These are phyloP conservation scores for Macrosteles quadrilineatus DNA, from an alignment of 1,140 invertebrate species.

Conservation along the genomic window DNA sequence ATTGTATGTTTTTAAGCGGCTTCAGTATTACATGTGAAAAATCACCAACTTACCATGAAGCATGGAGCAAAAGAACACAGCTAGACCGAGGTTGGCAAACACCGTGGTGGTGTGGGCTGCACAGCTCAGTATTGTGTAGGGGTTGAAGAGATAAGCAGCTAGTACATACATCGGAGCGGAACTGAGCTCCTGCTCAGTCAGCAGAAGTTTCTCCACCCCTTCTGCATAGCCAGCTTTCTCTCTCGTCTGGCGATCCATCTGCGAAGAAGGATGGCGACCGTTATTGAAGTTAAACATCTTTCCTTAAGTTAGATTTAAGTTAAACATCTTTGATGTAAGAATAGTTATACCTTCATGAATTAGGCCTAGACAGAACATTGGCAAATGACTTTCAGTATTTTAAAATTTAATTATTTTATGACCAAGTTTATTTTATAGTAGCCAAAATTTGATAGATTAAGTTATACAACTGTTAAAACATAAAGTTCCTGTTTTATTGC, in stretches of 20 bases:
- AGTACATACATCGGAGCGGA: slow-evolving; percentile 66
- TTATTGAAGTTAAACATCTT: not conserved
- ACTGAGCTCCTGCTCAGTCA: slow-evolving; percentile 57
- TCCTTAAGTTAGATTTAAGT: too few relatives aligned
- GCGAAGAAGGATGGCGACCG: slow-evolving; percentile 33
- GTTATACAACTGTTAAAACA: too few relatives aligned
- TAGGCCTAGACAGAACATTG: too few relatives aligned
- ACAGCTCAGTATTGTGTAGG: slow-evolving; percentile 87
- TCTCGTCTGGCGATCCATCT: slow-evolving; percentile 43
- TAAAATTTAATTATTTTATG: too few relatives aligned
- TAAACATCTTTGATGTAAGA: too few relatives aligned
- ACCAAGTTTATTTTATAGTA: too few relatives aligned
- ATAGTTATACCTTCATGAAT: too few relatives aligned
- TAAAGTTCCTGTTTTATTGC: too few relatives aligned
- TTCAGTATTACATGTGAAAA: too few relatives aligned
- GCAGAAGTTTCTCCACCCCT: slow-evolving; percentile 60
- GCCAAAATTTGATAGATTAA: too few relatives aligned
- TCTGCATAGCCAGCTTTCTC: slow-evolving; percentile 53
- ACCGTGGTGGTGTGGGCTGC: slow-evolving; percentile 89
- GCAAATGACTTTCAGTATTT: too few relatives aligned
- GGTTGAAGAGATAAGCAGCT: slow-evolving; percentile 89
- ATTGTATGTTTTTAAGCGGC: too few relatives aligned
- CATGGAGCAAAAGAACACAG: slow-evolving; percentile 68
- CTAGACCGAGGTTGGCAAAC: slow-evolving; percentile 81
- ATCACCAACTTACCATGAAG: slow-evolving; percentile 62